Percentiles rank a stretch among this genome's conserved stretches.
Conservation (phyloP, 2,113 vertebrate genomes). For the Scomber japonicus region DNA sequence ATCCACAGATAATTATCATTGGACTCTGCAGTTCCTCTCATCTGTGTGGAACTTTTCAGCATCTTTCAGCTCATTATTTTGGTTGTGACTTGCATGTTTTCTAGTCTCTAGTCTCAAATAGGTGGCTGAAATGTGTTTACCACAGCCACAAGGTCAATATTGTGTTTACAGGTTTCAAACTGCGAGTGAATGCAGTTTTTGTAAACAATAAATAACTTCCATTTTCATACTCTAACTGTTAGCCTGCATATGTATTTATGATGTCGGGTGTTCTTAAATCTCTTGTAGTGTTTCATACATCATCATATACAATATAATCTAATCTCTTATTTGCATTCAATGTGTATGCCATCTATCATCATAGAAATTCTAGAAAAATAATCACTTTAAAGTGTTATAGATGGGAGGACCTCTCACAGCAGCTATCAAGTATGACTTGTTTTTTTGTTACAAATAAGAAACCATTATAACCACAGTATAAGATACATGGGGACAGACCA, state of each 20-base stretch:
- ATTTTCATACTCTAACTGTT: not conserved
- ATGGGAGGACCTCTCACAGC: slow-evolving; percentile 26
- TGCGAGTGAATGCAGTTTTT: not conserved
- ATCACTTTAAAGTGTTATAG: slow-evolving; percentile 35
- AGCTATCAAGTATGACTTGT: slow-evolving; percentile 11
- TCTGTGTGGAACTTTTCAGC: too few relatives aligned
- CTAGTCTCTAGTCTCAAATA: not conserved
- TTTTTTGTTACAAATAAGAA: slow-evolving; percentile 54
- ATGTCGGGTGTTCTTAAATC: slow-evolving; percentile 1
- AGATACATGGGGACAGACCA: slow-evolving; percentile 20
- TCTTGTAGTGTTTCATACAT: not conserved
- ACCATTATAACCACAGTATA: slow-evolving; percentile 47
- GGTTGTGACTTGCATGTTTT: not conserved
- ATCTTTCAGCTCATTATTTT: slow-evolving; percentile 8
- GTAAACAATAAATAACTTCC: slow-evolving; percentile 1
- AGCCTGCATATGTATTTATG: slow-evolving; percentile 17
- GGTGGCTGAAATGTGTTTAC: too few relatives aligned
- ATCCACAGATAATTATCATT: not conserved
- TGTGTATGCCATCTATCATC: slow-evolving; percentile 15
- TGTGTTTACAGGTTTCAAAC: not conserved
- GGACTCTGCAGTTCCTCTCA: not conserved
- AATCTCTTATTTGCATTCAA: slow-evolving; percentile 11
- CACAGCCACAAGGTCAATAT: too few relatives aligned
- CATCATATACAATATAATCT: not conserved
- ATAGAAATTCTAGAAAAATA: slow-evolving; percentile 43